These are phyloP conservation scores for Xanthia togata DNA, from an alignment of 2,888 invertebrate species.

Conservation along the genomic window DNA sequence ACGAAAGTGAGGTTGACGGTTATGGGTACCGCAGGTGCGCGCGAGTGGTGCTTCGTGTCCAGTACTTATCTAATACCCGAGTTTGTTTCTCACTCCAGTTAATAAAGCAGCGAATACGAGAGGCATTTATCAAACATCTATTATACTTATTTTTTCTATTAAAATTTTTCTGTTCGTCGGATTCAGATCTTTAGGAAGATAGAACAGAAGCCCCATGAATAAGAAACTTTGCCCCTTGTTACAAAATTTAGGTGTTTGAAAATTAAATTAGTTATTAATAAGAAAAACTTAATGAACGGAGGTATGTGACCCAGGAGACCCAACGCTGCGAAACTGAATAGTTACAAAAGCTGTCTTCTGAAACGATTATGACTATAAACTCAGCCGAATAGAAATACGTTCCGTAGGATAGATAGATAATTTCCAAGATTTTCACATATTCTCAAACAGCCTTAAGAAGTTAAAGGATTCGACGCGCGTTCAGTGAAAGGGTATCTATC, in stretches of 20 bases:
- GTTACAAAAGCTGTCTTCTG: slow-evolving; percentile 26
- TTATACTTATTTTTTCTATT: neutral
- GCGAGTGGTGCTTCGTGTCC: slow-evolving; percentile 18
- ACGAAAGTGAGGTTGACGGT: slow-evolving; percentile 38
- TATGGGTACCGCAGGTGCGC: slow-evolving; percentile 40
- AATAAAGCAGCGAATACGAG: slow-evolving; percentile 32
- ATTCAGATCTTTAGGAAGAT: slow-evolving; percentile 19
- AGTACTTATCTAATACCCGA: slow-evolving; percentile 27
- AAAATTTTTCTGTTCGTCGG: neutral
- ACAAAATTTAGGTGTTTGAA: slow-evolving; percentile 28
- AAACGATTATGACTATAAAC: slow-evolving; percentile 27
- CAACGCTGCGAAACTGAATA: slow-evolving; percentile 6
- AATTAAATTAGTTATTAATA: slow-evolving; percentile 54
- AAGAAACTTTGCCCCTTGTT: slow-evolving; percentile 23
- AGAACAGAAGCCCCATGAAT: slow-evolving; percentile 29
- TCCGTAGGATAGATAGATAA: slow-evolving; percentile 8
- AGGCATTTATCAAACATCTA: slow-evolving; percentile 35
- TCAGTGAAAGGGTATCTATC: slow-evolving; percentile 54
- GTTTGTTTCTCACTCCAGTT: slow-evolving; percentile 37
- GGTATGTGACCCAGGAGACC: slow-evolving; percentile 48
- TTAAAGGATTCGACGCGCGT: slow-evolving; percentile 35
- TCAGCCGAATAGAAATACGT: slow-evolving; percentile 22
- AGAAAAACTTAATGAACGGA: slow-evolving; percentile 45
- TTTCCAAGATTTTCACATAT: slow-evolving; percentile 31
- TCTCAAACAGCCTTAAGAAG: slow-evolving; percentile 27